These are phyloP conservation scores for Mellivora capensis DNA, from an alignment of 2,113 vertebrate genomes.

Conservation along the genomic window DNA sequence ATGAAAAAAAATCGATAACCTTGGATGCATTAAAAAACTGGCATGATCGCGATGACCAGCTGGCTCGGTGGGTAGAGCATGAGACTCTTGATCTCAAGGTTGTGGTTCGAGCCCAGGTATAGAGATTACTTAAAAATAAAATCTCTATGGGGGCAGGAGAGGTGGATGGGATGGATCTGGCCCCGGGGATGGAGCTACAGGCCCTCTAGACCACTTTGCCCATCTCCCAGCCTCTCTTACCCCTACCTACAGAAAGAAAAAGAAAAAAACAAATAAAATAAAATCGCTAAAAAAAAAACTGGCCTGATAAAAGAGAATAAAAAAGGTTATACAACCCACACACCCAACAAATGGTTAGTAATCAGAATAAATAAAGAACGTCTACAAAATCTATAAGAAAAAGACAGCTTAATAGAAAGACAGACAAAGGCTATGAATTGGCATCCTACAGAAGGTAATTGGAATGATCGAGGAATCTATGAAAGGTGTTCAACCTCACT, in stretches of 20 bases:
- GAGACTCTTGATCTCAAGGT: too few species aligned
- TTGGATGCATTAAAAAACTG: not conserved
- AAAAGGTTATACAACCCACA: not conserved
- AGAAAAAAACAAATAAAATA: not conserved
- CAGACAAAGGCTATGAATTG: not conserved
- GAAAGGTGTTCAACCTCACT: not conserved
- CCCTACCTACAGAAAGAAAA: not conserved
- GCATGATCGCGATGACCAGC: not conserved
- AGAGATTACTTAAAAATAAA: too few species aligned
- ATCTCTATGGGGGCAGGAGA: conserved; percentile 59
- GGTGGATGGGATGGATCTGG: not conserved
- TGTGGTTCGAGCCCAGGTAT: too few species aligned
- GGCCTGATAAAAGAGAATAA: not conserved
- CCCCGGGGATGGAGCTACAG: not conserved
- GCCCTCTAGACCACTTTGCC: not conserved
- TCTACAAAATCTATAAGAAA: not conserved
- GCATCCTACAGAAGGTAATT: not conserved
- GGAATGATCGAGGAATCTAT: not conserved
- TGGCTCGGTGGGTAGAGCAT: too few species aligned
- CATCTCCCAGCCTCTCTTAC: not conserved
- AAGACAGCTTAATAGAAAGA: not conserved
- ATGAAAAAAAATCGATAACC: not conserved
- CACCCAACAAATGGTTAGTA: not conserved
- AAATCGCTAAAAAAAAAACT: not conserved
- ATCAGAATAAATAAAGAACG: not conserved